These are phyloP conservation scores for Drosophila aldrichi DNA, from an alignment of 2,888 invertebrate species.

Conservation along the genomic window DNA sequence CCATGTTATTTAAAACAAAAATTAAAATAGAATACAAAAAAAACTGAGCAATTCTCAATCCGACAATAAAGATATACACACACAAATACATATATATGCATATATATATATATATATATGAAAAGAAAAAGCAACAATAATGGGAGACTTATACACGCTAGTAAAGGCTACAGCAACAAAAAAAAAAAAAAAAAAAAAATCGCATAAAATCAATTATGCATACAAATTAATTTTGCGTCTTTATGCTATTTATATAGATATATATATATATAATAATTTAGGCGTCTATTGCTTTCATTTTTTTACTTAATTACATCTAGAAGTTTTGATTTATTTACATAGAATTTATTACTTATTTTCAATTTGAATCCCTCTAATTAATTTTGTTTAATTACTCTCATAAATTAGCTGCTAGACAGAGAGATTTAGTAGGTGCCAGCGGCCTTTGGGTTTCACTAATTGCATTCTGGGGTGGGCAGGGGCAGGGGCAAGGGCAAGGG, in stretches of 20 bases:
- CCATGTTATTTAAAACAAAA: slow-evolving; percentile 6
- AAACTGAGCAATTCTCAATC: slow-evolving; percentile 35
- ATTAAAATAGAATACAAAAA: slow-evolving; percentile 5
- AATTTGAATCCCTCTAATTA: not conserved
- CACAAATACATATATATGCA: not conserved
- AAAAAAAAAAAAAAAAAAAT: slow-evolving; percentile 11
- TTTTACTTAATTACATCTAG: slow-evolving; percentile 2
- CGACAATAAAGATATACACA: slow-evolving; percentile 31
- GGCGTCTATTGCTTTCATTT: slow-evolving; percentile 38
- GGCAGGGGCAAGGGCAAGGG: slow-evolving; percentile 47
- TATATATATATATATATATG: not conserved
- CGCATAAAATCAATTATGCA: slow-evolving; percentile 74
- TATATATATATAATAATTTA: not conserved
- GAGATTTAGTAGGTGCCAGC: slow-evolving; percentile 16
- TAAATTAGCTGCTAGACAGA: slow-evolving; percentile 16
- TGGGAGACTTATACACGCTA: slow-evolving; percentile 37
- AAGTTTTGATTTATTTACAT: not conserved
- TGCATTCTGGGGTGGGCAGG: slow-evolving; percentile 23
- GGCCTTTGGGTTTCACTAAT: slow-evolving; percentile 35
- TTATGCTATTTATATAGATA: slow-evolving; percentile 6
- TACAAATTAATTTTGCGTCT: slow-evolving; percentile 63
- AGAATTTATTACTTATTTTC: not conserved
- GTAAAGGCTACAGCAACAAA: slow-evolving; percentile 54
- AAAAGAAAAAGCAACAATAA: slow-evolving; percentile 19
- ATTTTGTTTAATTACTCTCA: not conserved